phyloP scores from a whole-genome alignment of 2,888 invertebrate genomes.

The Druceiella hillmani region DNA sequence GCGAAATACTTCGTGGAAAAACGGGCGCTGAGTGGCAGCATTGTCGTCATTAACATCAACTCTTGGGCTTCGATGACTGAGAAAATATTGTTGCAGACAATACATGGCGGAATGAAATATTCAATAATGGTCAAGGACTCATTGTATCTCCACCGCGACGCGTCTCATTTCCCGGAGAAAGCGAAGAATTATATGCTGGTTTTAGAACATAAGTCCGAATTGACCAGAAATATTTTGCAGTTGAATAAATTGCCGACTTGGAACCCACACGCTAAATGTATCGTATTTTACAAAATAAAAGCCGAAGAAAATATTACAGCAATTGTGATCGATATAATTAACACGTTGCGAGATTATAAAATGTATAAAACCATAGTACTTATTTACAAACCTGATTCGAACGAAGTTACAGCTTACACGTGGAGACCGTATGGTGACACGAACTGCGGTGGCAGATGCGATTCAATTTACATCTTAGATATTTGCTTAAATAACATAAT shows the following conservation, averaged over 20 bases:
- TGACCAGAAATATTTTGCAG: slow-evolving; percentile 42
- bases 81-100: slow-evolving; percentile 38
- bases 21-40: slow-evolving; percentile 46
- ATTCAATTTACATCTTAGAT: slow-evolving; percentile 39
- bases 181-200: slow-evolving; percentile 52
- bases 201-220: slow-evolving; percentile 44
- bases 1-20: slow-evolving; percentile 50
- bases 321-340: slow-evolving; percentile 38
- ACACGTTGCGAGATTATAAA: slow-evolving; percentile 37
- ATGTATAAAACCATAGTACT: slow-evolving; percentile 41
- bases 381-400: slow-evolving; percentile 32
- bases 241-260: slow-evolving; percentile 46
- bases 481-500: slow-evolving; percentile 35
- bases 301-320: slow-evolving; percentile 29
- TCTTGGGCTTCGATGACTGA: slow-evolving; percentile 40
- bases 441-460: slow-evolving; percentile 42
- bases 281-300: slow-evolving; percentile 40
- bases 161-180: slow-evolving; percentile 50
- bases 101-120: slow-evolving; percentile 43
- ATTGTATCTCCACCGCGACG: slow-evolving; percentile 44
- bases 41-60: slow-evolving; percentile 47
- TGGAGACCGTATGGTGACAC: slow-evolving; percentile 43
- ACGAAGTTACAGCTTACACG: slow-evolving; percentile 39
- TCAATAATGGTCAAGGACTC: slow-evolving; percentile 51
- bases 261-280: slow-evolving; percentile 48